phyloP scores from a whole-genome alignment of 1,140 invertebrate genomes.

The Hypothenemus hampei region DNA sequence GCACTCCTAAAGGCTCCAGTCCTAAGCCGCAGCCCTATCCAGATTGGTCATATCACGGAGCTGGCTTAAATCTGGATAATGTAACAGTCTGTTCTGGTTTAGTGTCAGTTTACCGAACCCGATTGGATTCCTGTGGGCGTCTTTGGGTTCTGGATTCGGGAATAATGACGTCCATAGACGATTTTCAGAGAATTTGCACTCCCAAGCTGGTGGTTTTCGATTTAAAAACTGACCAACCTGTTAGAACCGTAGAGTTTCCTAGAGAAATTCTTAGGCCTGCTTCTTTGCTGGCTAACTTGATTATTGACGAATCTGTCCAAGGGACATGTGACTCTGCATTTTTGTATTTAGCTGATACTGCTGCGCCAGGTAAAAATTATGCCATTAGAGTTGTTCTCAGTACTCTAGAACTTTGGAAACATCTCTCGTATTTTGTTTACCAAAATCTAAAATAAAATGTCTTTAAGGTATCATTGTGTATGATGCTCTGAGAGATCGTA shows the following conservation, averaged over 20 bases:
- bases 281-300: conserved; percentile 69
- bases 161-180: conserved; percentile 66
- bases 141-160: conserved; percentile 69
- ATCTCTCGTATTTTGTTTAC: too few relatives aligned
- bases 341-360: conserved; percentile 73
- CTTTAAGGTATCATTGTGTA: conserved; percentile 64
- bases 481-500: conserved; percentile 62
- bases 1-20: conserved; percentile 57
- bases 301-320: conserved; percentile 65
- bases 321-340: conserved; percentile 68
- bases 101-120: conserved; percentile 70
- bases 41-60: conserved; percentile 71
- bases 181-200: conserved; percentile 67
- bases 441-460: too few relatives aligned
- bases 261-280: conserved; percentile 61
- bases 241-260: conserved; percentile 54
- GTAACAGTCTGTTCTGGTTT: conserved; percentile 53
- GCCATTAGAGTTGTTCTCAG: too few relatives aligned
- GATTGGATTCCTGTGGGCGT: conserved; percentile 67
- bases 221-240: conserved; percentile 60
- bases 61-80: conserved; percentile 66
- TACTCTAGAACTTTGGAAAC: too few relatives aligned
- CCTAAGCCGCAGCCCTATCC: conserved; percentile 69
- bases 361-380: conserved; percentile 57
- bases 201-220: conserved; percentile 79